Conservation (phyloP, 1,140 invertebrate species). For the Zaprionus kolodkinae region DNA sequence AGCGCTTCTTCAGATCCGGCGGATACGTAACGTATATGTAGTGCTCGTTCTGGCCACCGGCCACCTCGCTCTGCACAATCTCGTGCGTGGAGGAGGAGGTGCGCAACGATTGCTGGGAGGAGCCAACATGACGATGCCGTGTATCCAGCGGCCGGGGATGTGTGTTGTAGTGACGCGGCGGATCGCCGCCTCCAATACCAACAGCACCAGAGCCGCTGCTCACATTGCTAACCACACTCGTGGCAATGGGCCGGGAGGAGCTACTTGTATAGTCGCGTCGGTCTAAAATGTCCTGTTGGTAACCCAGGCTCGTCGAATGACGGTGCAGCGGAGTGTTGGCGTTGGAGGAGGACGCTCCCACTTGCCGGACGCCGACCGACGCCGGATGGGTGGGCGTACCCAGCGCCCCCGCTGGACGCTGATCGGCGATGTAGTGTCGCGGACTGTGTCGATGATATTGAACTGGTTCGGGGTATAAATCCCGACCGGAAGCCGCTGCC, state of each 20-base stretch:
- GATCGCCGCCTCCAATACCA: constrained; percentile 14
- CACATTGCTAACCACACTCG: constrained; percentile 54
- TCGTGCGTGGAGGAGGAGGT: constrained; percentile 77
- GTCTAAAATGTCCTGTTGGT: constrained; percentile 84
- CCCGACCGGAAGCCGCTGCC: constrained; percentile 43
- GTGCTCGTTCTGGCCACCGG: constrained; percentile 87
- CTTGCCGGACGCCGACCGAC: constrained; percentile 58
- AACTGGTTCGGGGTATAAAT: constrained; percentile 77
- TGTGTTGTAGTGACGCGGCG: constrained; percentile 73
- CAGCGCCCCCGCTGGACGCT: constrained; percentile 64
- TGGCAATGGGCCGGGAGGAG: constrained; percentile 61
- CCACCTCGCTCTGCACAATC: constrained; percentile 78
- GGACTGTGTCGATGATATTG: constrained; percentile 83
- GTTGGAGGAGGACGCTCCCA: constrained; percentile 65
- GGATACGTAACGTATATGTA: constrained; percentile 95
- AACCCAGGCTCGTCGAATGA: constrained; percentile 78
- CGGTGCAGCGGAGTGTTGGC: constrained; percentile 75
- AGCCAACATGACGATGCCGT: constrained; percentile 74
- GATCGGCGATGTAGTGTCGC: constrained; percentile 79
- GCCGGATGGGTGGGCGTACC: constrained; percentile 60
- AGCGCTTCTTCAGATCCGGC: constrained; percentile 91
- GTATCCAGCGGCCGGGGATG: constrained; percentile 76
- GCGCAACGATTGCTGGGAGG: constrained; percentile 79
- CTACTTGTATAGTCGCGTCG: constrained; percentile 84
- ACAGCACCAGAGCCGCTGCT: constrained; percentile 30